Evolutionary conservation across 2,888 invertebrate genomes (phyloP), one percentile per base, ranked within the genome.

Genomic region (Erynnis tages): DNA sequence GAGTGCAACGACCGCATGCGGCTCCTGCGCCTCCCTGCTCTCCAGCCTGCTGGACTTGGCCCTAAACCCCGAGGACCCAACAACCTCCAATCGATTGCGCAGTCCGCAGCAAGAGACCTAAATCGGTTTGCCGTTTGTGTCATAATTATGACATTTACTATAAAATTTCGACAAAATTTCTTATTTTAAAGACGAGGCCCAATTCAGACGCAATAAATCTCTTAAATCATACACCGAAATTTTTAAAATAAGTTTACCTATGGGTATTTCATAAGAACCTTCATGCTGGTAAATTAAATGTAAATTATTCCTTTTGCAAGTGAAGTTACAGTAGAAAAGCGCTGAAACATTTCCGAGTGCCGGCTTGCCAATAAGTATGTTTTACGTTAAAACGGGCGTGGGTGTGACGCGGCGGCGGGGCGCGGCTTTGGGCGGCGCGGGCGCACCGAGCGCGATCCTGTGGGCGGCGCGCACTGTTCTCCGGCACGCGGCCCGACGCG

Each of bases 401-500:
- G 54, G 56, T 53, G 54, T 44, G 40, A 41, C 40, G 48, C 49
- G 46, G 56, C 41, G 32, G 44, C 44, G 49, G 55, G 48, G 48
- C 59, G 57, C 59, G 56, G 57, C 55, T 46, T 60, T 59, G 35
- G 56, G 60, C 55, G 63, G 59, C 57, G 60, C 57, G 60, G 66
- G 57, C 59, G 65, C 54, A 53, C 41, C 54, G 61, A 58, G 68
- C 63, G 66, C 62, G 59, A 67, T 59, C 65, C 61, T 62, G 60
- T 61, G 61, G 59, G 62, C 62, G 65, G 60, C 58, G 62, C 61
- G 64, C 64, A 66, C 58, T 62, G 63, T 60, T 57, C 53, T 70
- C 67, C 72, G 72, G 72, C 67, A 74, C 71, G 80, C 80, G 75
- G 74, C 71, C 67, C 56, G 62, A 62, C 75, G 76, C 78, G 76